Base-by-base conservation (phyloP, 2,113 vertebrate species). In the Sceloporus undulatus region DNA sequence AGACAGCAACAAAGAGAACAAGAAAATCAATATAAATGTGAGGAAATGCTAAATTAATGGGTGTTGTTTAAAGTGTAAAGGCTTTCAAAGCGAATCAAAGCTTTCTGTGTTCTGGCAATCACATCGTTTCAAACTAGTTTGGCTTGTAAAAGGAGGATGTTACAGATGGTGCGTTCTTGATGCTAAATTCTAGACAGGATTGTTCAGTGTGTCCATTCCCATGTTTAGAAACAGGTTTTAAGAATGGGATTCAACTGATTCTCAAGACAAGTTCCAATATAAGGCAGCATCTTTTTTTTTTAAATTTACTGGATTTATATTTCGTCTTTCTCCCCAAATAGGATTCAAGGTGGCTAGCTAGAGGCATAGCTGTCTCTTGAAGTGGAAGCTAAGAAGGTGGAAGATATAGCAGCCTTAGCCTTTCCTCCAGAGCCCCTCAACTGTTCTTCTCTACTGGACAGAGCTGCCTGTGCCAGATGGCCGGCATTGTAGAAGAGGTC, bases 21-120 rank as follows among this genome's bases (percentile, higher is more conserved):
- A 52, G 82, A 84, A 92, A 88, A 86, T 74, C 91, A 88, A 89
- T 88, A 89, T 0, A 89, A 81, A 78, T 42, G 68, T 87, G 76
- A 91, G 86, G n/a, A 92, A 93, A 85, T 79, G 54, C 82, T 90
- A 83, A 89, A 92, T 83, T 89, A 77, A 87, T 85, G 81, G 75
- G 10, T 76, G 52, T 68, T 0, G 0, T 85, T 91, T 83, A 59
- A 19, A n/a, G 23, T 90, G 88, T 88, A 85, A 90, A 90, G 90
- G 18, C 77, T 82, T 40, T 65, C 23, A 89, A 77, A 89, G 40
- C 59, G 78, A 84, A 89, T 62, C 87, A 84, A 88, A 94, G 73
- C 84, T 78, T 78, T 77, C 74, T 3, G 42, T 71, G 3, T 9
- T 14, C 86, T n/a, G 82, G 38, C 4, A 66, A 68, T 16, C 19